Conservation (phyloP, 92 coral and sea anemone species). For the Phenganax stokvisi region DNA sequence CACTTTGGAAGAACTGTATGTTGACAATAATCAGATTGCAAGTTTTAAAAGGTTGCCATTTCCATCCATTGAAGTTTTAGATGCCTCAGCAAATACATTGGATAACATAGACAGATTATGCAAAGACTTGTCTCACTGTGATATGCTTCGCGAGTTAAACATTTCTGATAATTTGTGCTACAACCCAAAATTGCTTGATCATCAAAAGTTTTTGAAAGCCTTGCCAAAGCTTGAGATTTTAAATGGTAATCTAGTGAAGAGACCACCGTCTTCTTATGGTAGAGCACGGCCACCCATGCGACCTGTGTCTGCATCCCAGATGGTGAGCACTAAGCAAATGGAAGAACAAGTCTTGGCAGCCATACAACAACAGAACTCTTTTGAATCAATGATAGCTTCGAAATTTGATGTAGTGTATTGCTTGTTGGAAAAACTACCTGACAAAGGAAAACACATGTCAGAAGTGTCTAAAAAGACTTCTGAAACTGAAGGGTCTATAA, state of each 20-base stretch:
- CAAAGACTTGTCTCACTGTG: neutral
- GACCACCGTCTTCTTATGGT: slow-evolving; percentile 67
- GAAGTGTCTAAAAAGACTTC: neutral
- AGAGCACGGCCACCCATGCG: slow-evolving; percentile 80
- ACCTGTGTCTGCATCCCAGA: slow-evolving; percentile 80
- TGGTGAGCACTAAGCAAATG: slow-evolving; percentile 75
- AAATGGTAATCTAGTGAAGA: slow-evolving; percentile 53
- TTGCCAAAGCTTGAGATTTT: slow-evolving; percentile 30
- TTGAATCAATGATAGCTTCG: slow-evolving; percentile 65
- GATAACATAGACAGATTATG: slow-evolving; percentile 49
- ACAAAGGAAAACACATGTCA: neutral
- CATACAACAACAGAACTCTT: slow-evolving; percentile 56
- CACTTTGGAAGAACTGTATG: slow-evolving; percentile 66
- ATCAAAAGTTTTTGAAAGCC: slow-evolving; percentile 16
- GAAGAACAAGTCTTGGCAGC: slow-evolving; percentile 83
- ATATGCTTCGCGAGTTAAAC: slow-evolving; percentile 16
- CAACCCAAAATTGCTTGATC: neutral
- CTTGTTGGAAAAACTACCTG: slow-evolving; percentile 58
- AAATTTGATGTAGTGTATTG: slow-evolving; percentile 59
- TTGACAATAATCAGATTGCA: slow-evolving; percentile 53
- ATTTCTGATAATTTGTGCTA: slow-evolving; percentile 13
- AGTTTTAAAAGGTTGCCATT: slow-evolving; percentile 59
- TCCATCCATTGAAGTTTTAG: slow-evolving; percentile 67
- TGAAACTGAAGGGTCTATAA: no score
- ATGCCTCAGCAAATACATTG: slow-evolving; percentile 59